Percentiles rank a stretch among this genome's conserved stretches.
Evolutionary conservation across 2,113 vertebrate species (phyloP).

Genomic region (Microtus pennsylvanicus): DNA sequence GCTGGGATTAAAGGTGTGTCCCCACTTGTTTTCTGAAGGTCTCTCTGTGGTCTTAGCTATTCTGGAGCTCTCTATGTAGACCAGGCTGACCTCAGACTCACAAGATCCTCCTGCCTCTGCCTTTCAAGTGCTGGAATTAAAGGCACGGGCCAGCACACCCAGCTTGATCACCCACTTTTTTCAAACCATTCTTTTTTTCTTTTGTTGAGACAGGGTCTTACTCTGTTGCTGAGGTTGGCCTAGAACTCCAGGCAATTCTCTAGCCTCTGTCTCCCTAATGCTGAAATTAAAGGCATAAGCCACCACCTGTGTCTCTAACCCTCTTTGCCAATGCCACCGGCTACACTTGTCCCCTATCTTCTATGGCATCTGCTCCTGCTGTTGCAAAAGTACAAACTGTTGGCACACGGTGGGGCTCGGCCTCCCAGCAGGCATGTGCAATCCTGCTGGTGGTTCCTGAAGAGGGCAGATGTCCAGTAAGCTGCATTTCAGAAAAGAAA

Average conservation of each 20-base stretch:
- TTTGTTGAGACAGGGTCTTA: background rate
- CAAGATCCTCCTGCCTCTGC: background rate
- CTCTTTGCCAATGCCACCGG: background rate
- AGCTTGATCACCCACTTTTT: background rate
- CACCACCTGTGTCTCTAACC: no score
- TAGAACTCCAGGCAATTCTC: background rate
- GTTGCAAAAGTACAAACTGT: background rate
- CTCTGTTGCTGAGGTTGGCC: background rate
- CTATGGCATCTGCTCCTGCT: background rate
- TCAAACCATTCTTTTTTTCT: background rate
- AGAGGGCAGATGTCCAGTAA: background rate
- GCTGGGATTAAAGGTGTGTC: background rate
- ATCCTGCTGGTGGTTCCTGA: background rate
- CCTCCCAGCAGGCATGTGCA: background rate
- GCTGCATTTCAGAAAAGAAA: background rate
- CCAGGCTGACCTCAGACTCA: background rate
- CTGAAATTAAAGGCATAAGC: background rate
- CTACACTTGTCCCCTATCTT: no score
- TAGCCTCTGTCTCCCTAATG: background rate
- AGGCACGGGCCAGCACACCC: rapidly evolving
- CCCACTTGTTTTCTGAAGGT: background rate
- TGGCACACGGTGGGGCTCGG: background rate
- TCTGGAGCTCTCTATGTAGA: background rate
- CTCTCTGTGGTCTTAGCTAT: background rate
- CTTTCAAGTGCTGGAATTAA: background rate